Conservation (phyloP, 2,888 invertebrate species). For the Arrhopalites spinosus region DNA sequence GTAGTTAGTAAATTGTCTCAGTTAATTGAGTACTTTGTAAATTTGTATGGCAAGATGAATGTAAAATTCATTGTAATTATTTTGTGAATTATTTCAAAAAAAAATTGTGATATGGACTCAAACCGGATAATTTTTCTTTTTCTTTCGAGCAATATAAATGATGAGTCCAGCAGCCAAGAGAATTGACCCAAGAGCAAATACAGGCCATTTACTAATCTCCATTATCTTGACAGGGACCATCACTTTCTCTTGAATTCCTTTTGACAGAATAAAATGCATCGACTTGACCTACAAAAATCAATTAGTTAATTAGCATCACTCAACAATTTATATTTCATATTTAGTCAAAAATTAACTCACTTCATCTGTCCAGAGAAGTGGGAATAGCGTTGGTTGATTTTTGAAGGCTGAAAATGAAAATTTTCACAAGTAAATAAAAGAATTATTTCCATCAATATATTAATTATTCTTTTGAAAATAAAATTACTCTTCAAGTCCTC, state of each 20-base stretch:
- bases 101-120: too few species aligned
- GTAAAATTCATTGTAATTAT: too few species aligned
- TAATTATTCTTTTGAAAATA: too few species aligned
- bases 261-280: conserved; percentile 6
- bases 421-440: too few species aligned
- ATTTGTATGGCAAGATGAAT: too few species aligned
- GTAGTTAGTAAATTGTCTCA: too few species aligned
- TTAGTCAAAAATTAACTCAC: background rate
- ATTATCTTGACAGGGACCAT: conserved; percentile 11
- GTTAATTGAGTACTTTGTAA: too few species aligned
- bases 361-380: conserved; percentile 30
- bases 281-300: conserved; percentile 17
- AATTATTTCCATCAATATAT: too few species aligned
- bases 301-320: background rate
- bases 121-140: conserved; percentile 29
- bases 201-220: conserved; percentile 2
- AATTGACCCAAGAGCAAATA: background rate
- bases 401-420: too few species aligned
- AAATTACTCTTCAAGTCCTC: conserved; percentile 23
- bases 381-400: too few species aligned
- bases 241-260: conserved; percentile 4
- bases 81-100: too few species aligned
- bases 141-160: background rate
- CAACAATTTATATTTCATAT: background rate
- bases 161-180: background rate